Conservation (phyloP, 2,888 invertebrate genomes). For the Troides aeacus region DNA sequence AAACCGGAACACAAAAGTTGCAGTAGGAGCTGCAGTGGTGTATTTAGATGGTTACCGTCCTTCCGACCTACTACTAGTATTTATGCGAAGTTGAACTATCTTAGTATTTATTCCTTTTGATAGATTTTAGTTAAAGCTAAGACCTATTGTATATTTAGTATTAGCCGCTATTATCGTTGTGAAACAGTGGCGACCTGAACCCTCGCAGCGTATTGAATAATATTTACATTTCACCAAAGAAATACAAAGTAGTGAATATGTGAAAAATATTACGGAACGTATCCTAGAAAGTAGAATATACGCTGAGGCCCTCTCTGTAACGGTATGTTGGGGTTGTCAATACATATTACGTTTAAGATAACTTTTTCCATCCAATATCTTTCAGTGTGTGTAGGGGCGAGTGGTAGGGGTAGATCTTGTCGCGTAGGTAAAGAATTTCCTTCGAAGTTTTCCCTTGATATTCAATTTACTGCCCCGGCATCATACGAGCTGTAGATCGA, state of each 20-base stretch:
- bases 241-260: neutral
- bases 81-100: too few species aligned
- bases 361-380: conserved; percentile 26
- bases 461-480: neutral
- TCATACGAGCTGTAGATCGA: neutral
- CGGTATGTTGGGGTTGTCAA: conserved; percentile 18
- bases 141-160: too few species aligned
- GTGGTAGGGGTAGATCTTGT: neutral
- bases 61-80: too few species aligned
- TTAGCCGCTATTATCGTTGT: too few species aligned
- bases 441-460: neutral
- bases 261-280: neutral
- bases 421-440: conserved; percentile 5
- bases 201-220: too few species aligned
- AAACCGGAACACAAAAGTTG: too few species aligned
- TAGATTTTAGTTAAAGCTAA: too few species aligned
- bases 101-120: too few species aligned
- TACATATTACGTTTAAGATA: conserved; percentile 21
- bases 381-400: neutral
- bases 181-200: too few species aligned
- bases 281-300: neutral
- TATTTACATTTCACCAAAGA: neutral
- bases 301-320: conserved; percentile 1
- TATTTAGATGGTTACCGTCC: too few species aligned
- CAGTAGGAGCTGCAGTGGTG: too few species aligned